Percentiles rank a stretch among this genome's conserved stretches.
Conservation (phyloP, 2,113 vertebrate species). For the Ailurus styani region DNA sequence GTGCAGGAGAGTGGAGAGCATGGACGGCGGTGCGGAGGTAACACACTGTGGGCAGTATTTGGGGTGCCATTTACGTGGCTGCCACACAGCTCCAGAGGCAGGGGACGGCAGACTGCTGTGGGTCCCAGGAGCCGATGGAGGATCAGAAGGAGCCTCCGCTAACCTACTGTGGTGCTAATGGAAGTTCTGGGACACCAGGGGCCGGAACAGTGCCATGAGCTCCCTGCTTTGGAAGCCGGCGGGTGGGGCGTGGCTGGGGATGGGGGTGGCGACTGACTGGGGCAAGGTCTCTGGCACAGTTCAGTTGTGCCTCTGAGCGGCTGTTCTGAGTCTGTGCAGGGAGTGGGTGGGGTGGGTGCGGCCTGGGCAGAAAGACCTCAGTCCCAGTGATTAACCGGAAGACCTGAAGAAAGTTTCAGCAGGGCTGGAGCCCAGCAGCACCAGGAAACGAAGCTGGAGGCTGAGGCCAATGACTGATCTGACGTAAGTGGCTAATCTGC, state of each 20-base stretch:
- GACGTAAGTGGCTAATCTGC: neutral
- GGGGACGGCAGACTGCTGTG: neutral
- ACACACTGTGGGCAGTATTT: accelerated
- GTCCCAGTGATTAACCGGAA: neutral
- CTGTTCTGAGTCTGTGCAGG: neutral
- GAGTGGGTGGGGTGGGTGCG: neutral
- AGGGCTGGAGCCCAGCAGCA: neutral
- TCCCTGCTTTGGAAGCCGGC: neutral
- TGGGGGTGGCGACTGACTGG: neutral
- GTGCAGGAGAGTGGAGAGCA: neutral
- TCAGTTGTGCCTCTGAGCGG: neutral
- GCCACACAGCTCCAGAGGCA: neutral
- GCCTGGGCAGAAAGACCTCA: neutral
- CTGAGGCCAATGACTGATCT: neutral
- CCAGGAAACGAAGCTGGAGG: neutral
- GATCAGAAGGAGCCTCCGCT: neutral
- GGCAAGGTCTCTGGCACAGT: neutral
- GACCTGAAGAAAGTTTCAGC: neutral
- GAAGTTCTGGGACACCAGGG: neutral
- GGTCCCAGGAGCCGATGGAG: neutral
- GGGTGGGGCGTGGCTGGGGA: too few relatives aligned
- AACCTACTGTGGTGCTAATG: neutral
- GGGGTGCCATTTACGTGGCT: neutral
- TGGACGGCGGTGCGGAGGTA: neutral
- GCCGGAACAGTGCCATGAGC: neutral